Conservation (phyloP, 2,888 invertebrate genomes). For the Muscina levida region DNA sequence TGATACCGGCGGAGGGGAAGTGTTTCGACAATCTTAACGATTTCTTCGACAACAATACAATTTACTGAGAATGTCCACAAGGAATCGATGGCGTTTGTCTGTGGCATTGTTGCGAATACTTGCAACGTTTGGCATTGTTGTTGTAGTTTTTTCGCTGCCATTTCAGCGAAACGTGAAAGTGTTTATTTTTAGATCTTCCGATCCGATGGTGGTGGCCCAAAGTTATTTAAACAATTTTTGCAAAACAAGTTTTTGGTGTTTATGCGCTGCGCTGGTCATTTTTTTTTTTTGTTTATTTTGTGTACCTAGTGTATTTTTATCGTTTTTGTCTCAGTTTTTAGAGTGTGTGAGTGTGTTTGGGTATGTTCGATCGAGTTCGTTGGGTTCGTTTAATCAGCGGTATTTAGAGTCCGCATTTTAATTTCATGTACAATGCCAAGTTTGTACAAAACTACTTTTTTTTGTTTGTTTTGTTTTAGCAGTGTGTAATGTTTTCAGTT, state of each 20-base stretch:
- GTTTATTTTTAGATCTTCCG: constrained; percentile 36
- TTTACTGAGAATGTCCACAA: constrained; percentile 6
- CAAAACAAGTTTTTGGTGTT: constrained; percentile 55
- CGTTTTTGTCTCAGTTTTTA: neutral
- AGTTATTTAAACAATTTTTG: constrained; percentile 52
- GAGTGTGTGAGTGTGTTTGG: neutral
- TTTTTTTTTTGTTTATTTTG: no score
- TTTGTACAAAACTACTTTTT: constrained; percentile 49
- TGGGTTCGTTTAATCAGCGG: neutral
- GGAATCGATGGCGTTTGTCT: constrained; percentile 1
- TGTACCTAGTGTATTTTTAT: no score
- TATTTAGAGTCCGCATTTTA: constrained; percentile 16
- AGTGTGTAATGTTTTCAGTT: neutral
- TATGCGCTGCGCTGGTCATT: constrained; percentile 1
- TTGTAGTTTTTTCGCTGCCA: no score
- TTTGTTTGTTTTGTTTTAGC: neutral
- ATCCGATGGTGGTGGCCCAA: constrained; percentile 38
- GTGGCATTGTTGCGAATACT: neutral
- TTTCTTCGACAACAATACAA: neutral
- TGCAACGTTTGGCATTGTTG: constrained; percentile 6
- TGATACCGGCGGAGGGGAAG: no score
- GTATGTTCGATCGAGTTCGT: neutral
- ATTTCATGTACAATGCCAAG: constrained; percentile 61
- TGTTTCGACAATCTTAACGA: neutral
- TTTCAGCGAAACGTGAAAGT: constrained; percentile 43